phyloP scores from a whole-genome alignment of 2,113 vertebrate genomes.

The Bubo bubo region DNA sequence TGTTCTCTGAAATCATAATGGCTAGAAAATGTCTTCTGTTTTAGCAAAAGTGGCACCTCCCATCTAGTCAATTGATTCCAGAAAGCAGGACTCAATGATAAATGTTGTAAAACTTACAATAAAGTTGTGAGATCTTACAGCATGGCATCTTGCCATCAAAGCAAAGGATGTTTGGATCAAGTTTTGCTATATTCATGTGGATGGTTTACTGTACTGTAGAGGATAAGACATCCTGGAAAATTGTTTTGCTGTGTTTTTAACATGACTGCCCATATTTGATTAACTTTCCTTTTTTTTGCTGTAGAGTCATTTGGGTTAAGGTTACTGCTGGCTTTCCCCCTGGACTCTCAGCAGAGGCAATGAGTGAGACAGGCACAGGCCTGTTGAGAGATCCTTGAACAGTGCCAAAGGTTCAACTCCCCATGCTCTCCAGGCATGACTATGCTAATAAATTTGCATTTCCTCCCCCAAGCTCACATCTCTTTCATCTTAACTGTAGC shows the following conservation, averaged over 20 bases:
- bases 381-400: background rate
- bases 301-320: background rate
- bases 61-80: background rate
- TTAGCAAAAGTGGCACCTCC: background rate
- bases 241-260: background rate
- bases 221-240: background rate
- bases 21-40: background rate
- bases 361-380: background rate
- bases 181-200: background rate
- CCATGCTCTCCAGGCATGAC: background rate
- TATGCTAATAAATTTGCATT: constrained; percentile 25
- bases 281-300: background rate
- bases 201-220: background rate
- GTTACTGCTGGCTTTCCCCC: background rate
- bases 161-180: background rate
- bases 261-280: background rate
- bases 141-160: background rate
- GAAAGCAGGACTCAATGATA: background rate
- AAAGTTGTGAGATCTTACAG: background rate
- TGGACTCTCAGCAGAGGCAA: background rate
- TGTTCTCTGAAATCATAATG: background rate
- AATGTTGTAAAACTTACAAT: background rate
- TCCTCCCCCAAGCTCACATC: background rate
- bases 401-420: background rate
- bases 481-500: background rate